Evolutionary conservation across 2,113 vertebrate genomes (phyloP).

Genomic region (Tyto alba): DNA sequence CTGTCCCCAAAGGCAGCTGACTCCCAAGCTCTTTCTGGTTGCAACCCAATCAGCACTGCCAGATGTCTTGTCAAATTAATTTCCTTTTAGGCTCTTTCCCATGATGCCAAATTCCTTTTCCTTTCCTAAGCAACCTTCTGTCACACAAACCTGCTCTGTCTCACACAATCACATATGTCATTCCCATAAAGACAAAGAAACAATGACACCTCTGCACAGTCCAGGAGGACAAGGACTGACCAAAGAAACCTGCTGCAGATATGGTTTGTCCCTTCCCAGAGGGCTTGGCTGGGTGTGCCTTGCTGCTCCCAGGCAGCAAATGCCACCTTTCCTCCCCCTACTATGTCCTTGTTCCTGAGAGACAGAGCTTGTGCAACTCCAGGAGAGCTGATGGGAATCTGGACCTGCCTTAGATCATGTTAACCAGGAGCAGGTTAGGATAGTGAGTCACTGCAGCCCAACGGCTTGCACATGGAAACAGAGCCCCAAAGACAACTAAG

Average conservation of each 20-base stretch:
- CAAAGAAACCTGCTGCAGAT: background rate
- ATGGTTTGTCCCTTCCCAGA: background rate
- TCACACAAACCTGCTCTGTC: background rate
- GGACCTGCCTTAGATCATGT: background rate
- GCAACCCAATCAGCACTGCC: slow-evolving; percentile 5
- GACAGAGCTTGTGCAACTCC: background rate
- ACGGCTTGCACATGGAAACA: background rate
- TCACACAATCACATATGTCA: background rate
- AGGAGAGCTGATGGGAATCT: background rate
- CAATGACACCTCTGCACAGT: background rate
- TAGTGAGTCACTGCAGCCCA: background rate
- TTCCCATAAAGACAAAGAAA: slow-evolving; percentile 6
- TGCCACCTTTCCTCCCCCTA: background rate
- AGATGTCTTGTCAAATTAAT: slow-evolving; percentile 30
- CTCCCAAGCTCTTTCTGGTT: background rate
- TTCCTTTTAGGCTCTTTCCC: slow-evolving; percentile 28
- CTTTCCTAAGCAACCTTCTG: background rate
- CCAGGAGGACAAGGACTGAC: background rate
- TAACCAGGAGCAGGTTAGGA: background rate
- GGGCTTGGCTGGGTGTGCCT: background rate
- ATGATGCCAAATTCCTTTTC: background rate
- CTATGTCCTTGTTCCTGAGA: background rate
- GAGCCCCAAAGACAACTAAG: background rate
- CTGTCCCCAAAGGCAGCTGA: background rate
- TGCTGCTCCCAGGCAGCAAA: background rate